Conservation (phyloP, 2,888 invertebrate species). For the Dasysyrphus albostriatus region DNA sequence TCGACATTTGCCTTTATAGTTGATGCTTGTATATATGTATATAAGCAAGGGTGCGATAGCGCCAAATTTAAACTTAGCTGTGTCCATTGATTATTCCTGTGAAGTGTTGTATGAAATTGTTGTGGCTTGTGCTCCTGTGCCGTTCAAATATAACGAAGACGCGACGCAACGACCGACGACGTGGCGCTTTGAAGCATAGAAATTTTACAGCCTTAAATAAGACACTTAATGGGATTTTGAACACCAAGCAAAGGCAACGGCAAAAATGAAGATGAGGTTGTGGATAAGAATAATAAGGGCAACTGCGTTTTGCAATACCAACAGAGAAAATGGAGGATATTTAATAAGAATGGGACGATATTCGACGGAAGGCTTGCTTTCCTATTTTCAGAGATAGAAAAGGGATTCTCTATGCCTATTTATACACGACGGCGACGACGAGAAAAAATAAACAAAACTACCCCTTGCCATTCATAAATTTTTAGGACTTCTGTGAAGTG, state of each 20-base stretch:
- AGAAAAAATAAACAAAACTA: neutral
- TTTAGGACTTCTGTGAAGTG: neutral
- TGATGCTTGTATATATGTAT: too few species aligned
- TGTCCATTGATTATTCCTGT: neutral
- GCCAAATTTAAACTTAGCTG: neutral
- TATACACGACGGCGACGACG: neutral
- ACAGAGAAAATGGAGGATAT: neutral
- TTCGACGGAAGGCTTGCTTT: neutral
- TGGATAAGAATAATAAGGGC: neutral
- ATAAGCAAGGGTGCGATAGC: too few species aligned
- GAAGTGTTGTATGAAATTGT: slow-evolving; percentile 12
- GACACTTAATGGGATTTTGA: slow-evolving; percentile 1
- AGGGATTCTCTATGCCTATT: neutral
- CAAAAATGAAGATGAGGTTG: neutral
- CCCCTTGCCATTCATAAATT: neutral
- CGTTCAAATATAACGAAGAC: neutral
- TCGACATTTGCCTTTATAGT: too few species aligned
- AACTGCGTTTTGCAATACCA: neutral
- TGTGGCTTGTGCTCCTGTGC: neutral
- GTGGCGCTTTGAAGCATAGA: neutral
- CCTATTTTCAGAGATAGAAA: neutral
- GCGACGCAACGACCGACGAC: neutral
- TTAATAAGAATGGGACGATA: neutral
- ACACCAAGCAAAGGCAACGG: neutral
- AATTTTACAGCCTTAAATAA: neutral